A percentile compares a stretch with the other conserved stretches of the same genome.
phyloP scores from a whole-genome alignment of 2,113 vertebrate genomes.

The Scartelaos histophorus region DNA sequence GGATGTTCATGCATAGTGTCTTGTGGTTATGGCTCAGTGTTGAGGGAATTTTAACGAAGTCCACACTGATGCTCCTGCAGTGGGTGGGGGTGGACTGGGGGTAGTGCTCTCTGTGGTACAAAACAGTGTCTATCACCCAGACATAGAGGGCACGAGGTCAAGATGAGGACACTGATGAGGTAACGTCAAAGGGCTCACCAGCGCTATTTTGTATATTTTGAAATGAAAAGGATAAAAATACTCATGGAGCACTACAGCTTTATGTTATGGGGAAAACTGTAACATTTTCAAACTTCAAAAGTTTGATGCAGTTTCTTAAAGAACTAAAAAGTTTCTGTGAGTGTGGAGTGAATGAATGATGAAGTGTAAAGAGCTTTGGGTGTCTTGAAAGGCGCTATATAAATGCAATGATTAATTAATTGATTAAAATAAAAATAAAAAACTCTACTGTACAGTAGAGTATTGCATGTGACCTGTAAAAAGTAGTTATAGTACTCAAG shows the following conservation, averaged over 20 bases:
- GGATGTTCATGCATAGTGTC: no score
- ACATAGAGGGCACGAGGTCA: constrained; percentile 8
- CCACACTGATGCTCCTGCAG: constrained; percentile 39
- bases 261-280: background rate
- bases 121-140: constrained; percentile 24
- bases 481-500: background rate
- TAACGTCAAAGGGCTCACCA: background rate
- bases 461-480: background rate
- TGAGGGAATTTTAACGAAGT: constrained; percentile 43
- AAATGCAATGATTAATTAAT: no score
- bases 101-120: constrained; percentile 30
- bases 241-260: background rate
- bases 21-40: constrained; percentile 8
- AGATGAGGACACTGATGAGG: background rate
- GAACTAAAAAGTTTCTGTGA: no score
- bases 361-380: no score
- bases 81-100: constrained; percentile 18
- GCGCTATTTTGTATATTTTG: background rate
- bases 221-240: background rate
- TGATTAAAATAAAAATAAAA: no score
- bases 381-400: no score
- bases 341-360: no score
- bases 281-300: background rate
- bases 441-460: background rate
- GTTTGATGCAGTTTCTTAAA: background rate